Evolutionary conservation across 1,140 invertebrate species (phyloP).

Genomic region (Drosophila auraria): DNA sequence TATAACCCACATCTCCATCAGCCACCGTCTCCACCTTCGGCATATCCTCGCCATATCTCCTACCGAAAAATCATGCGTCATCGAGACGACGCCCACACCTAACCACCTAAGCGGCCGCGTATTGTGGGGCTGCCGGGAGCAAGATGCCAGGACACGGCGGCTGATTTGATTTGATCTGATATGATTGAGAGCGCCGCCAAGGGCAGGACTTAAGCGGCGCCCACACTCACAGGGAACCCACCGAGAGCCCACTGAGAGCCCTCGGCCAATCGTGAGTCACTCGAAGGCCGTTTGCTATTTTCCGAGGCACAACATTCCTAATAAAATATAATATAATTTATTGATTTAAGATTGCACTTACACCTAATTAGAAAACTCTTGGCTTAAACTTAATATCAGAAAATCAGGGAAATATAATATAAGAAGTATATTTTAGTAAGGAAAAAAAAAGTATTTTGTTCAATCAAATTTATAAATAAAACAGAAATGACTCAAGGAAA

Average conservation of each 20-base stretch:
- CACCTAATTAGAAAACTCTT: background rate
- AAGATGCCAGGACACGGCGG: slow-evolving; percentile 35
- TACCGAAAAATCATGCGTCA: slow-evolving; percentile 57
- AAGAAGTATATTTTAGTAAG: background rate
- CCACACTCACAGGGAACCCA: slow-evolving; percentile 27
- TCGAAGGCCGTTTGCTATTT: background rate
- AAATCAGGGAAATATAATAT: too few species aligned
- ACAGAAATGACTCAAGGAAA: background rate
- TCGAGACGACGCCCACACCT: slow-evolving; percentile 40
- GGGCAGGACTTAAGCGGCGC: slow-evolving; percentile 43
- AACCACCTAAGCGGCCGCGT: slow-evolving; percentile 21
- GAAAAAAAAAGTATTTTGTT: background rate
- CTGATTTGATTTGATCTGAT: slow-evolving; percentile 70
- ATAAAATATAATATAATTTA: too few species aligned
- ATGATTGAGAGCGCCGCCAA: slow-evolving; percentile 52
- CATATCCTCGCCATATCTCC: background rate
- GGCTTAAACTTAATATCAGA: background rate
- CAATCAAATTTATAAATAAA: background rate
- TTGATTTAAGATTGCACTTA: background rate
- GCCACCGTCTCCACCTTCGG: slow-evolving; percentile 10
- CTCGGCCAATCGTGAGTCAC: slow-evolving; percentile 33
- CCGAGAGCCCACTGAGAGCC: slow-evolving; percentile 10
- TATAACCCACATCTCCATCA: slow-evolving; percentile 52
- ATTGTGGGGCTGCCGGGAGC: slow-evolving; percentile 42
- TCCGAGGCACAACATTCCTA: background rate